Percentiles rank a stretch among this genome's conserved stretches.
phyloP scores from a whole-genome alignment of 2,888 invertebrate genomes.

The Phoenoteleia sp. region DNA sequence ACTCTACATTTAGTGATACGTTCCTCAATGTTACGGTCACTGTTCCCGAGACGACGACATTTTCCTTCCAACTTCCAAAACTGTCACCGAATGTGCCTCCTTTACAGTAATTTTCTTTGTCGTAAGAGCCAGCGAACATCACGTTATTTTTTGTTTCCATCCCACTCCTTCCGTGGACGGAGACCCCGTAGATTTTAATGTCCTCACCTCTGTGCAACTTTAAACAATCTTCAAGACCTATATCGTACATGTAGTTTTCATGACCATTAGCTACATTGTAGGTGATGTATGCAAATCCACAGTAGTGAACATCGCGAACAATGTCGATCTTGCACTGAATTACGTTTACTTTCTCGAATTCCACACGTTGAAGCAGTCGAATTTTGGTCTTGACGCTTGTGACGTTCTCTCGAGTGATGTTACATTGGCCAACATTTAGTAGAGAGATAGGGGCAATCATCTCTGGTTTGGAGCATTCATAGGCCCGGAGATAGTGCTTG shows the following conservation, averaged over 20 bases:
- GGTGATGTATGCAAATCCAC: too few relatives aligned
- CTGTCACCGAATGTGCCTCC: conserved; percentile 60
- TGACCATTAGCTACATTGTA: background rate
- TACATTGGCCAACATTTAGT: background rate
- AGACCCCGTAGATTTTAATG: too few relatives aligned
- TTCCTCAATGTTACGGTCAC: conserved; percentile 22
- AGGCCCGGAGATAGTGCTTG: background rate
- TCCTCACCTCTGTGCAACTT: background rate
- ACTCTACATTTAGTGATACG: conserved; percentile 3
- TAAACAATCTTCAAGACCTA: background rate
- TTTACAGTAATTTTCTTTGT: conserved; percentile 32
- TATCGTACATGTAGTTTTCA: background rate
- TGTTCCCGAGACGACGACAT: conserved; percentile 37
- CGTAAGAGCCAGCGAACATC: conserved; percentile 1
- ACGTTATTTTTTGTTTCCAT: background rate
- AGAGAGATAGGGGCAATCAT: background rate
- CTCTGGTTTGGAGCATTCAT: background rate
- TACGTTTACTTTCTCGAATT: background rate
- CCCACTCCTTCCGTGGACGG: too few relatives aligned
- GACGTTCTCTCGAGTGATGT: background rate
- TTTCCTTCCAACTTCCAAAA: conserved; percentile 44
- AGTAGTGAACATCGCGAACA: background rate
- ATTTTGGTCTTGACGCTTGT: background rate
- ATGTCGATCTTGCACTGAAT: conserved; percentile 14
- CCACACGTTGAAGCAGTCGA: conserved; percentile 14